Conservation (phyloP, 2,888 invertebrate genomes). For the Nomada ferruginata region DNA sequence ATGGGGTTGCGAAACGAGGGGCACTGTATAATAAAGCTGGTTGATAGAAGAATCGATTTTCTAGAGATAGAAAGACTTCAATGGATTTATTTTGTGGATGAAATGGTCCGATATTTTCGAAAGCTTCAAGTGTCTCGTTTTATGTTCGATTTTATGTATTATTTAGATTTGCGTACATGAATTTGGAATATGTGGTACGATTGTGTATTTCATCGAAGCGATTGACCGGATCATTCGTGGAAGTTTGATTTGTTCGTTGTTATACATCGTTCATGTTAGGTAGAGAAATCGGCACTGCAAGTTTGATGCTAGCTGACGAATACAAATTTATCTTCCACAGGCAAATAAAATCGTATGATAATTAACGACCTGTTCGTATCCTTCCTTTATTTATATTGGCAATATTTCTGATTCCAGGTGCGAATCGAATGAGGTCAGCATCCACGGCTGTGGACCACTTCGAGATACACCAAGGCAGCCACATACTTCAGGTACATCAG, state of each 20-base stretch:
- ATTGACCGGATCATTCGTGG: not conserved
- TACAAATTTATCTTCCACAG: constrained; percentile 17
- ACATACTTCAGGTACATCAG: constrained; percentile 95
- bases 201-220: not conserved
- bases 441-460: constrained; percentile 95
- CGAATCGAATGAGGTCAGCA: constrained; percentile 89
- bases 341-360: not conserved
- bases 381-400: no score
- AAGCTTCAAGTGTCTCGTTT: not conserved
- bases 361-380: constrained; percentile 9
- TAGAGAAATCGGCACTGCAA: constrained; percentile 9
- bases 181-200: not conserved
- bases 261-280: constrained; percentile 25
- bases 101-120: no score
- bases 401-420: constrained; percentile 86
- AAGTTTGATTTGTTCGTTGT: constrained; percentile 36
- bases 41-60: not conserved
- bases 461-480: constrained; percentile 98
- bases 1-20: not conserved
- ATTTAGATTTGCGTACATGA: no score
- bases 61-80: not conserved
- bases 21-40: not conserved
- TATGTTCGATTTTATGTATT: not conserved
- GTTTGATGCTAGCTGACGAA: constrained; percentile 14
- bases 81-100: not conserved